Evolutionary conservation across 2,797 vertebrate genomes (phyloP), one percentile per base, ranked within the genome.

Genomic region (Orientallactaga sibirica): DNA sequence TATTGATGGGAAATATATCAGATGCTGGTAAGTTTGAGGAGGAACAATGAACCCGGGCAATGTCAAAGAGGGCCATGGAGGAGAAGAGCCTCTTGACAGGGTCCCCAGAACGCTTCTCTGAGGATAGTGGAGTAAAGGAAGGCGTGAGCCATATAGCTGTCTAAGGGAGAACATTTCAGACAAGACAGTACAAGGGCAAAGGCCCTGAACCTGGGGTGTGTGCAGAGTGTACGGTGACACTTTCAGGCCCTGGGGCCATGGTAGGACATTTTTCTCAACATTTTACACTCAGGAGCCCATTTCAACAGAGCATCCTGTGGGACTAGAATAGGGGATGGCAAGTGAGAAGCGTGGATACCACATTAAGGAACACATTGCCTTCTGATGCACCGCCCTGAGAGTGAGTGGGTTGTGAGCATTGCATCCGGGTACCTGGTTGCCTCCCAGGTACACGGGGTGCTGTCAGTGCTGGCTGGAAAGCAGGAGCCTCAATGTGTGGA

Each of bases 311-410:
- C 33, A 7, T 24, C 24, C 6, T 48, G 20, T 11, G 33, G 37
- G 20, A 25, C 4, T 16, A 29, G 55, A 41, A 55, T 0, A 73
- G 73, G 43, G 71, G 12, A 20, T 48, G 48, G 52, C 67, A 25
- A 1, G 37, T 0, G 0, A 90, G 64, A 24, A 1, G 70, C 18
- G 12, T 2, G 2, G 7, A 6, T 19, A 3, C 8, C 5, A 4
- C 37, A 3, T 25, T 8, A 52, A 52, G 52, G 61, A 41, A 0
- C 1, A 0, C 2, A 0, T 14, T 7, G 1, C 3, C 33, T 43
- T 37, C 55, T 24, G 18, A 9, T 3, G 1, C 19, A 5, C 25
- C 55, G 16, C 22, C 29, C 48, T 0, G 29, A 55, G n/a, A 64
- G 52, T 2, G 6, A 76, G 27, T 4, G 7, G 20, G 25, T 58